phyloP scores from a whole-genome alignment of 2,797 vertebrate genomes.

The Intellagama lesueurii region DNA sequence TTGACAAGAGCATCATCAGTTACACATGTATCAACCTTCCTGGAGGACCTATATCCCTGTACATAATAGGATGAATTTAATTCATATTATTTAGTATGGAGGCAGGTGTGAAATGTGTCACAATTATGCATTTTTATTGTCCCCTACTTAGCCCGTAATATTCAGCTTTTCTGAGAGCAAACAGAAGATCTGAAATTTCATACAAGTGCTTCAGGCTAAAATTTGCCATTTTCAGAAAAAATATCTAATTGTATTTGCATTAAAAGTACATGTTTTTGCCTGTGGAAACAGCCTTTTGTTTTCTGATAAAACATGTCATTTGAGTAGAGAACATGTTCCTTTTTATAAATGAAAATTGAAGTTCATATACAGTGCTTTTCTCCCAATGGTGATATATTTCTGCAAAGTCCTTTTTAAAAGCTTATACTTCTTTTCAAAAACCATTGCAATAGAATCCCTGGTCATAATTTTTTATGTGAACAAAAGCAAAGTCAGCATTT shows the following conservation, averaged over 20 bases:
- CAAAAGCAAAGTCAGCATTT: background rate
- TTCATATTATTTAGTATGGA: background rate
- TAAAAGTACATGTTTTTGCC: constrained; percentile 23
- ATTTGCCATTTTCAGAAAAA: constrained; percentile 29
- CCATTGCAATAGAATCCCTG: background rate
- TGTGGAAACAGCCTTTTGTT: constrained; percentile 29
- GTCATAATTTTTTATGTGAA: constrained; percentile 10
- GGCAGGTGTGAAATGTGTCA: background rate
- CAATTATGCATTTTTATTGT: background rate
- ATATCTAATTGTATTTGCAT: background rate
- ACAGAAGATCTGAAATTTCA: background rate
- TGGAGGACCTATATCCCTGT: background rate
- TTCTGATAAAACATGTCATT: constrained; percentile 22
- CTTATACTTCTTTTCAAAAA: background rate
- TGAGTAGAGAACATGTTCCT: constrained; percentile 28
- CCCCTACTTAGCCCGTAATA: background rate
- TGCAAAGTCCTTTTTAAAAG: constrained; percentile 14
- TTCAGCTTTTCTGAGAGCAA: background rate
- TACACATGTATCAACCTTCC: background rate
- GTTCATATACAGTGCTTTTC: constrained; percentile 12
- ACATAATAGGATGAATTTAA: background rate
- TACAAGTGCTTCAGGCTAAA: constrained; percentile 25
- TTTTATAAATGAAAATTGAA: constrained; percentile 38
- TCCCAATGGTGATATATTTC: constrained; percentile 6
- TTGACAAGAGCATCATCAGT: background rate